Conservation (phyloP, 2,888 invertebrate species). For the Polymixis flavicincta region DNA sequence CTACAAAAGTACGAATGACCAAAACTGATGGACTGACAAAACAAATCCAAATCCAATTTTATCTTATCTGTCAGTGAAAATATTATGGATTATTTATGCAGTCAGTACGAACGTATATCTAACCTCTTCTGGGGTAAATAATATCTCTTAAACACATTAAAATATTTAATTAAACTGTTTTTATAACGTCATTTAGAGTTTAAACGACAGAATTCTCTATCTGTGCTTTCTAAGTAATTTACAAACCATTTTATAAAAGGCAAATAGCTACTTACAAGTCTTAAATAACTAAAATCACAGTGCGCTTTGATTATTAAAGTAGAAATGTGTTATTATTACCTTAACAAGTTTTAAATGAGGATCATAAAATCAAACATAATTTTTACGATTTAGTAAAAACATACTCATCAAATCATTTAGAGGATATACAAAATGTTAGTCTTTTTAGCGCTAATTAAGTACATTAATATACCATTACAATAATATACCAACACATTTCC, state of each 20-base stretch:
- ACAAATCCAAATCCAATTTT: not conserved
- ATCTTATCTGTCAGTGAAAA: not conserved
- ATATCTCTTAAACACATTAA: slow-evolving; percentile 11
- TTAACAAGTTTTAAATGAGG: slow-evolving; percentile 9
- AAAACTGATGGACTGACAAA: not conserved
- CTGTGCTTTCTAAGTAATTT: slow-evolving; percentile 14
- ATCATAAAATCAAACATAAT: slow-evolving; percentile 1
- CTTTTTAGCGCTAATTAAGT: slow-evolving; percentile 41
- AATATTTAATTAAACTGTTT: slow-evolving; percentile 34
- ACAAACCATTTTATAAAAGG: slow-evolving; percentile 37
- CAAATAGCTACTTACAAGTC: slow-evolving; percentile 18
- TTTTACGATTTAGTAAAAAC: slow-evolving; percentile 9
- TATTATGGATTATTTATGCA: not conserved
- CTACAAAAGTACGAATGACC: not conserved
- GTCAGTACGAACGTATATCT: not conserved
- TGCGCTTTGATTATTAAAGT: slow-evolving; percentile 59
- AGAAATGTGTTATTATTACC: slow-evolving; percentile 15
- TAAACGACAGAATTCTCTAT: slow-evolving; percentile 2
- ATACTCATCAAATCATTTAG: slow-evolving; percentile 22
- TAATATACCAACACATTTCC: slow-evolving; percentile 13
- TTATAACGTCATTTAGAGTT: slow-evolving; percentile 12
- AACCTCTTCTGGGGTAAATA: slow-evolving; percentile 14
- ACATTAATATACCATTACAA: not conserved
- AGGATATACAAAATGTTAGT: slow-evolving; percentile 24
- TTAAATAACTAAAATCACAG: slow-evolving; percentile 67